These are phyloP conservation scores for Sciurus niger DNA, from an alignment of 2,113 vertebrate species.

Conservation along the genomic window DNA sequence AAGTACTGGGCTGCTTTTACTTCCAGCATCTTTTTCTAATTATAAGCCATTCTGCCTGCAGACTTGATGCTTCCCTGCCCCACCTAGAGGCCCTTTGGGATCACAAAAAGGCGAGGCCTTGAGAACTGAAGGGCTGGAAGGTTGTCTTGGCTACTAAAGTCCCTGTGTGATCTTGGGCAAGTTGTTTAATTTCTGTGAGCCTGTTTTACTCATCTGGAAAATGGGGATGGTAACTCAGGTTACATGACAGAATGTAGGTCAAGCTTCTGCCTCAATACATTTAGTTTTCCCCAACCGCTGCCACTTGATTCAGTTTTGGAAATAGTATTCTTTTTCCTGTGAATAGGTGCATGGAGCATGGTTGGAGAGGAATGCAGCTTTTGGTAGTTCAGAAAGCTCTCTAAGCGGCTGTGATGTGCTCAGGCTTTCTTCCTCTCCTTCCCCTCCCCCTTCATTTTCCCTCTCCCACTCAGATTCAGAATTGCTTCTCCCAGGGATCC, in stretches of 20 bases:
- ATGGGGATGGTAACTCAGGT: neutral
- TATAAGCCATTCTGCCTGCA: slow-evolving; percentile 1
- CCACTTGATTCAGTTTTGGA: neutral
- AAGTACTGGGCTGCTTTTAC: slow-evolving; percentile 18
- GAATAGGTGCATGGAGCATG: neutral
- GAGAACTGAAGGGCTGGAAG: neutral
- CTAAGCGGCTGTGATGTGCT: neutral
- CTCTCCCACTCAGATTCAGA: neutral
- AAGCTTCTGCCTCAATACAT: neutral
- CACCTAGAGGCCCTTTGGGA: slow-evolving; percentile 61
- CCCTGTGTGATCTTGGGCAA: neutral
- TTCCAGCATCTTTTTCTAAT: slow-evolving; percentile 80
- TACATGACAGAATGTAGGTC: neutral
- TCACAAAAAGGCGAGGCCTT: neutral
- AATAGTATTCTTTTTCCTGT: slow-evolving; percentile 25
- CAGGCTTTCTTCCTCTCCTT: neutral
- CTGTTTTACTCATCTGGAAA: slow-evolving; percentile 37
- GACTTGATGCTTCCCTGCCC: neutral
- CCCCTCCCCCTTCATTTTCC: accelerated
- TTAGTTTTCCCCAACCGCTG: neutral
- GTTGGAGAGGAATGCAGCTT: neutral
- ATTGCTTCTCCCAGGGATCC: slow-evolving; percentile 35
- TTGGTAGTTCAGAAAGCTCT: slow-evolving; percentile 33
- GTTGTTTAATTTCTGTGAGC: neutral
- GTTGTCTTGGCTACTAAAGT: neutral